Percentiles rank a stretch among this genome's conserved stretches.
These are phyloP conservation scores for Diaphora mendica DNA, from an alignment of 2,888 invertebrate species.

Conservation along the genomic window DNA sequence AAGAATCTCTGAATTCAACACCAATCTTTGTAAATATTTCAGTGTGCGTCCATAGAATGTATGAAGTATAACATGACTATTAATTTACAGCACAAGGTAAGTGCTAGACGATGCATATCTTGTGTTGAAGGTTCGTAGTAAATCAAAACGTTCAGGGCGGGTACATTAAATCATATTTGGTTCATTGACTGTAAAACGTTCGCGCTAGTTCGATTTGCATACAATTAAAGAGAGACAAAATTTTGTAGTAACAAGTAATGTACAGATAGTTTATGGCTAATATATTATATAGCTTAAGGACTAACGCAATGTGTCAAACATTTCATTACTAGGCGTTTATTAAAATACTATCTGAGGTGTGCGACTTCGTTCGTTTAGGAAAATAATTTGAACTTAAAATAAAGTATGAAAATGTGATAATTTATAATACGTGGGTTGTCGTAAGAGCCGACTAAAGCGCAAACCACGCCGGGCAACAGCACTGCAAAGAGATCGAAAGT, in stretches of 20 bases:
- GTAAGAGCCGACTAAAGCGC: too few relatives aligned
- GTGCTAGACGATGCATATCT: conserved; percentile 20
- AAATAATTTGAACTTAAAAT: background rate
- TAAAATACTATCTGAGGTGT: background rate
- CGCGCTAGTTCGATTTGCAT: conserved; percentile 30
- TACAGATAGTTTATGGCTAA: conserved; percentile 14
- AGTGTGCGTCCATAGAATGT: background rate
- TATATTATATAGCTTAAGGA: conserved; percentile 14
- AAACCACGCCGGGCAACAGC: too few relatives aligned
- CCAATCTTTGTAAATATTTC: background rate
- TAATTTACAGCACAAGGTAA: conserved; percentile 11
- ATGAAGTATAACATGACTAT: conserved; percentile 11
- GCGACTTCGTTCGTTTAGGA: background rate
- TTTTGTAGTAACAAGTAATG: conserved; percentile 25
- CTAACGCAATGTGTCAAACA: conserved; percentile 11
- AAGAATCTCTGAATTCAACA: background rate
- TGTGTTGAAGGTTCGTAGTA: conserved; percentile 17
- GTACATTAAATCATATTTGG: conserved; percentile 23
- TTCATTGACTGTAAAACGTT: conserved; percentile 19
- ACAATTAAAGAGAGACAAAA: conserved; percentile 36
- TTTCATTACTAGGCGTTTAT: conserved; percentile 8
- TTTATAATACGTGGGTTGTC: too few relatives aligned
- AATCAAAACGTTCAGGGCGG: conserved; percentile 21
- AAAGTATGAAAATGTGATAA: too few relatives aligned
- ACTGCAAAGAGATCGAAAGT: too few relatives aligned